Evolutionary conservation across 2,888 invertebrate genomes (phyloP).

Genomic region (Drosophila acutilabella): DNA sequence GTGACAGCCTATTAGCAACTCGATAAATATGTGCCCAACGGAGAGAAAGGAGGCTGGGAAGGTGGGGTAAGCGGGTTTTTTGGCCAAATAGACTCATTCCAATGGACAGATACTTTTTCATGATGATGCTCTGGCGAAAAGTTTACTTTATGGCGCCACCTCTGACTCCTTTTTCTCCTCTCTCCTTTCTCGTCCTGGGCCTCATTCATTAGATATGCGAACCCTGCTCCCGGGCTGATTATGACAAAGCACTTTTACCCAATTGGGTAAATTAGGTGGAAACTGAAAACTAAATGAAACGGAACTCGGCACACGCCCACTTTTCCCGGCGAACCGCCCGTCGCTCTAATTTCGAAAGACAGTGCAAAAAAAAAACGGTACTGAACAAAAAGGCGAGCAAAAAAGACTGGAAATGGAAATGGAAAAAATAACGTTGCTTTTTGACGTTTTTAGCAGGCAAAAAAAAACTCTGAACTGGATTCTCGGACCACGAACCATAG

Average conservation of each 20-base stretch:
- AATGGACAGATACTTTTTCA: slow-evolving; percentile 36
- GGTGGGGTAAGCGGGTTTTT: slow-evolving; percentile 2
- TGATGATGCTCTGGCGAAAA: slow-evolving; percentile 51
- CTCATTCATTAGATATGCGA: slow-evolving; percentile 74
- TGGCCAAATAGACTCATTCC: slow-evolving; percentile 53
- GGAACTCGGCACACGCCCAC: slow-evolving; percentile 74
- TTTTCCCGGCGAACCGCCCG: slow-evolving; percentile 45
- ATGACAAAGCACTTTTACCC: slow-evolving; percentile 83
- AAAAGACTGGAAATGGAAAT: slow-evolving; percentile 11
- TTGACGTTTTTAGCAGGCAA: slow-evolving; percentile 50
- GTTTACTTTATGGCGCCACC: slow-evolving; percentile 61
- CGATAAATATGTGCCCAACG: slow-evolving; percentile 81
- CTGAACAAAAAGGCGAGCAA: slow-evolving; percentile 10
- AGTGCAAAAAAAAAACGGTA: slow-evolving; percentile 22
- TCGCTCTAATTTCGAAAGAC: slow-evolving; percentile 71
- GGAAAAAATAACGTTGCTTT: slow-evolving; percentile 42
- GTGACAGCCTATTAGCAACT: slow-evolving; percentile 84
- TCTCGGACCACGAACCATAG: slow-evolving; percentile 71
- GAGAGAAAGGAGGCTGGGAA: slow-evolving; percentile 33
- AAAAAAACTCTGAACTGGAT: slow-evolving; percentile 11
- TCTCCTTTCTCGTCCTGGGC: slow-evolving; percentile 18
- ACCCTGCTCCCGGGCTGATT: slow-evolving; percentile 83
- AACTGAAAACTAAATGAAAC: slow-evolving; percentile 82
- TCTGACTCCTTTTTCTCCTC: not conserved
- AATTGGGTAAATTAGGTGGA: slow-evolving; percentile 83